Percentiles rank a stretch among this genome's conserved stretches.
Conservation (phyloP, 2,888 invertebrate genomes). For the Pinctada fucata region DNA sequence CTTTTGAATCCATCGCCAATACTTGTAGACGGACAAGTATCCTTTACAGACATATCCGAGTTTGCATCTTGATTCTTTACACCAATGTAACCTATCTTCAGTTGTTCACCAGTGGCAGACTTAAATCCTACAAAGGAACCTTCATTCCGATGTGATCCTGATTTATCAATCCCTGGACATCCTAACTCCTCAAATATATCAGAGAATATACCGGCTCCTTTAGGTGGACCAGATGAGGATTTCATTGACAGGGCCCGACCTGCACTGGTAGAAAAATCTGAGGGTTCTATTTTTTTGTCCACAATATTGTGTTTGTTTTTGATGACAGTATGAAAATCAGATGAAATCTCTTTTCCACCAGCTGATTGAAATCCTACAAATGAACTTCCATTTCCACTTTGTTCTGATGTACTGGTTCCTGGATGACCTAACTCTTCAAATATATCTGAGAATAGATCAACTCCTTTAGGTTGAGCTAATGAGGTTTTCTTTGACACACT, state of each 20-base stretch:
- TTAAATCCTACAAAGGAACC: not conserved
- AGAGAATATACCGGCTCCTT: constrained; percentile 7
- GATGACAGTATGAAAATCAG: constrained; percentile 8
- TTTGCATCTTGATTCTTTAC: not conserved
- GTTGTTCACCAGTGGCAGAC: not conserved
- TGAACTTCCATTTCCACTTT: not conserved
- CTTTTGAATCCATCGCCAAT: not conserved
- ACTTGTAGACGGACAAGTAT: not conserved
- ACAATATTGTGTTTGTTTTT: constrained; percentile 8
- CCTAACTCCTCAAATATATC: constrained; percentile 29
- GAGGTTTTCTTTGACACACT: not conserved
- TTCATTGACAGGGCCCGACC: not conserved
- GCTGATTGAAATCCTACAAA: constrained; percentile 34
- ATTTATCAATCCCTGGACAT: not conserved
- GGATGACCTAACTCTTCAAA: constrained; percentile 19
- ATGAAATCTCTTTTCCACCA: constrained; percentile 22
- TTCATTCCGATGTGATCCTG: not conserved
- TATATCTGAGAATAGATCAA: constrained; percentile 19
- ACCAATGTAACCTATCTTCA: not conserved
- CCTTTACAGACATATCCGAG: not conserved
- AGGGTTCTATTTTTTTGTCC: not conserved
- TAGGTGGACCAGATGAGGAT: not conserved
- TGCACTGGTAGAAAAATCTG: not conserved
- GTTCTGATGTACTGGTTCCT: not conserved
- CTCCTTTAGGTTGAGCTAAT: not conserved